Percentiles rank a stretch among this genome's conserved stretches.
Evolutionary conservation across 2,888 invertebrate genomes (phyloP).

Genomic region (Schizaphis graminum): DNA sequence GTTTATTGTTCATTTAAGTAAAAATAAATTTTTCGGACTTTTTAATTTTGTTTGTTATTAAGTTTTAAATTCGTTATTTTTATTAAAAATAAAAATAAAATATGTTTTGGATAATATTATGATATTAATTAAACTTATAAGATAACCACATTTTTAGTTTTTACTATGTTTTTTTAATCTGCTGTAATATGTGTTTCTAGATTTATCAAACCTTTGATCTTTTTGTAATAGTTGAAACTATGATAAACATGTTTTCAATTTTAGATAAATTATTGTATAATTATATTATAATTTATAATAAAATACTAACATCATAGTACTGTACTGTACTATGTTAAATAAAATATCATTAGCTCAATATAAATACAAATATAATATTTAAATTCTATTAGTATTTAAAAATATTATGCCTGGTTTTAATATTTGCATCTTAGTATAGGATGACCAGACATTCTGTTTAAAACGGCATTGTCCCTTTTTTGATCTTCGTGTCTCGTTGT

Average conservation of each 20-base stretch:
- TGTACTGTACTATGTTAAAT: background rate
- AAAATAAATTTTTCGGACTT: background rate
- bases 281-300: background rate
- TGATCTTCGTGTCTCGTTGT: too few species aligned
- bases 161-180: background rate
- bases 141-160: background rate
- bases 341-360: background rate
- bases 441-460: too few species aligned
- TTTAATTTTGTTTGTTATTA: slow-evolving; percentile 18
- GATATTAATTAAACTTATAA: background rate
- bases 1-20: background rate
- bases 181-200: background rate
- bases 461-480: too few species aligned
- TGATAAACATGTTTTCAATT: background rate
- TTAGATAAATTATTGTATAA: too few species aligned
- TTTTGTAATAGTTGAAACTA: background rate
- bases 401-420: background rate
- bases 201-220: background rate
- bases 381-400: background rate
- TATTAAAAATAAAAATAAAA: background rate
- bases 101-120: background rate
- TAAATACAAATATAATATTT: background rate
- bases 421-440: too few species aligned
- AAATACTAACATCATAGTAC: background rate
- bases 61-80: slow-evolving; percentile 23